These are phyloP conservation scores for Sphaerophoria rueppellii DNA, from an alignment of 2,888 invertebrate genomes.

Conservation along the genomic window DNA sequence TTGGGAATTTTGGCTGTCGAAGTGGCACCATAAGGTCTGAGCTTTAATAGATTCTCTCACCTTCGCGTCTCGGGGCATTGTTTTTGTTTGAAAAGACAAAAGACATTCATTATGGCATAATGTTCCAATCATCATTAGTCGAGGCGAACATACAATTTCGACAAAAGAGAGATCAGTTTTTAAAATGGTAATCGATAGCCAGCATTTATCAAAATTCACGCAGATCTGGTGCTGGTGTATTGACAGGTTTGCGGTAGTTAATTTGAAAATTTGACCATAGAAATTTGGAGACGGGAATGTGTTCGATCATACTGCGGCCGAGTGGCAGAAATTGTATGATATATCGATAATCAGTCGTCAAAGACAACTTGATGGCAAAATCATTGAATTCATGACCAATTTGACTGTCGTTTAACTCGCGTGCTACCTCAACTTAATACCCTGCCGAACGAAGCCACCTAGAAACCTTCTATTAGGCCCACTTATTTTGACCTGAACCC, in stretches of 20 bases:
- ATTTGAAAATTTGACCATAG: background rate
- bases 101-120: conserved; percentile 55
- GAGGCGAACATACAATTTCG: background rate
- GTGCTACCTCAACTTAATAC: conserved; percentile 41
- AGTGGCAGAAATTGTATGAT: too few species aligned
- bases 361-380: too few species aligned
- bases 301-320: too few species aligned
- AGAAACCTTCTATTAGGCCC: conserved; percentile 14
- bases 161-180: conserved; percentile 16
- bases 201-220: background rate
- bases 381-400: conserved; percentile 32
- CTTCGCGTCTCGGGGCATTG: conserved; percentile 49
- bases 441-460: background rate
- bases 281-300: background rate
- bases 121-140: conserved; percentile 51
- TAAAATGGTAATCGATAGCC: conserved; percentile 40
- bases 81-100: conserved; percentile 50
- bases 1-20: conserved; percentile 2
- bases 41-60: conserved; percentile 47
- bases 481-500: conserved; percentile 34
- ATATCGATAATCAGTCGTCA: too few species aligned
- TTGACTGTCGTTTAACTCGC: conserved; percentile 14
- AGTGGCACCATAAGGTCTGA: conserved; percentile 11
- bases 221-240: background rate
- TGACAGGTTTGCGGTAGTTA: background rate